Conservation (phyloP, 2,888 invertebrate genomes). For the Eurytoma californica region DNA sequence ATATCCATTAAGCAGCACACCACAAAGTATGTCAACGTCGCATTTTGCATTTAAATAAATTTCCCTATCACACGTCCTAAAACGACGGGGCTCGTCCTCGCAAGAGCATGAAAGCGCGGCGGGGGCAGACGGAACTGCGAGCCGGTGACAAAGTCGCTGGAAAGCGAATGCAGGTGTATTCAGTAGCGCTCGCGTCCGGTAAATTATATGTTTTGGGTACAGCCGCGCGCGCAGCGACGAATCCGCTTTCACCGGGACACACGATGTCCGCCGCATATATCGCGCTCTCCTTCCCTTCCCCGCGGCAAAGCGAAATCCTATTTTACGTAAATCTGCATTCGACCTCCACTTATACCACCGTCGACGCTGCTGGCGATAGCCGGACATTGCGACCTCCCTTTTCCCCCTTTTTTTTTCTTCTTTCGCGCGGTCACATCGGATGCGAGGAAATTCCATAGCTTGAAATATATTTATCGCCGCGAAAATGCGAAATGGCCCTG, state of each 20-base stretch:
- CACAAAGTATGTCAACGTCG: no score
- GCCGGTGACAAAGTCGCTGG: not conserved
- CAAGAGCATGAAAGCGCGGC: no score
- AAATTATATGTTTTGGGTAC: conserved; percentile 59
- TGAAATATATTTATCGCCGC: conserved; percentile 67
- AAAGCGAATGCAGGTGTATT: conserved; percentile 51
- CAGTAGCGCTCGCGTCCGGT: conserved; percentile 27
- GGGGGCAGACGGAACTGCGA: conserved; percentile 6
- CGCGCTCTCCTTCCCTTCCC: conserved; percentile 7
- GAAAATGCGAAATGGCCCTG: conserved; percentile 61
- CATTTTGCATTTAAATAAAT: no score
- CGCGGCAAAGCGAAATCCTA: conserved; percentile 59
- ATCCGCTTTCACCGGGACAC: conserved; percentile 56
- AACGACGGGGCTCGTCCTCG: no score
- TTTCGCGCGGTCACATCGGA: conserved; percentile 34
- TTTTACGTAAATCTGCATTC: conserved; percentile 70
- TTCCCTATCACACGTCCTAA: no score
- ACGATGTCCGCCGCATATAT: conserved; percentile 39
- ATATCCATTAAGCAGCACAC: no score
- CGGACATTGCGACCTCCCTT: no score
- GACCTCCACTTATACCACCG: conserved; percentile 59
- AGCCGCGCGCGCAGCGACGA: conserved; percentile 53
- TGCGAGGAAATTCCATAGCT: conserved; percentile 60
- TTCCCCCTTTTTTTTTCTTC: conserved; percentile 34
- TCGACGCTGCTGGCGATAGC: not conserved